Evolutionary conservation across 2,797 vertebrate species (phyloP), one percentile per base, ranked within the genome.

Genomic region (Eulemur mongoz): DNA sequence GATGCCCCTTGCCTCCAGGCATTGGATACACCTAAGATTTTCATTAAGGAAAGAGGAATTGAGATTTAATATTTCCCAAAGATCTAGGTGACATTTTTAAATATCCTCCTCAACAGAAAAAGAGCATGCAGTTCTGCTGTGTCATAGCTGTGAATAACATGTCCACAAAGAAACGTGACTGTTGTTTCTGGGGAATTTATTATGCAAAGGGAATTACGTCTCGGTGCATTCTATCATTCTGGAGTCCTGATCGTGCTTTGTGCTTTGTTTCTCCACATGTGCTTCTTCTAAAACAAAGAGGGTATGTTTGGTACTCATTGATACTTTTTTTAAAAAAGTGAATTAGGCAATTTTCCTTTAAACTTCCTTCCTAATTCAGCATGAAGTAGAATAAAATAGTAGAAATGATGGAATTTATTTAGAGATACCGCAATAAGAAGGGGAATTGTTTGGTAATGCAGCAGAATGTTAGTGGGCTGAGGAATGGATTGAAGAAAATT

Each of bases 341-440:
- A 32, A 76, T 90, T 76, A 92, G 80, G 32, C 80, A 89, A 30
- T 97, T 95, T 92, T 79, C 48, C 94, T 97, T 93, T 85, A 95
- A 96, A 84, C 17, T 40, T 83, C 78, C 92, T 80, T 50, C 27
- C 35, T 98, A 97, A 97, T 93, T 92, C 82, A 97, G 96, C 89
- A 63, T 88, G 85, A 75, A 96, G 89, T 80, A 80, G 10, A 97
- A 95, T 97, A 98, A 61, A 97, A 65, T 61, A 86, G 48, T 54
- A 78, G 48, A 83, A 78, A 69, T 69, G 7, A 20, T 89, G 67
- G 92, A 61, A 93, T 97, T 89, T 94, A 87, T 32, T 43, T 96
- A 59, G 69, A 72, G n/a, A 72, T 93, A 95, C 93, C 82, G 91
- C 50, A 97, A 35, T 83, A 91, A 63, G 52, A 96, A 65, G 84